These are phyloP conservation scores for Hypanus sabinus DNA, from an alignment of 2,113 vertebrate species.

Conservation along the genomic window DNA sequence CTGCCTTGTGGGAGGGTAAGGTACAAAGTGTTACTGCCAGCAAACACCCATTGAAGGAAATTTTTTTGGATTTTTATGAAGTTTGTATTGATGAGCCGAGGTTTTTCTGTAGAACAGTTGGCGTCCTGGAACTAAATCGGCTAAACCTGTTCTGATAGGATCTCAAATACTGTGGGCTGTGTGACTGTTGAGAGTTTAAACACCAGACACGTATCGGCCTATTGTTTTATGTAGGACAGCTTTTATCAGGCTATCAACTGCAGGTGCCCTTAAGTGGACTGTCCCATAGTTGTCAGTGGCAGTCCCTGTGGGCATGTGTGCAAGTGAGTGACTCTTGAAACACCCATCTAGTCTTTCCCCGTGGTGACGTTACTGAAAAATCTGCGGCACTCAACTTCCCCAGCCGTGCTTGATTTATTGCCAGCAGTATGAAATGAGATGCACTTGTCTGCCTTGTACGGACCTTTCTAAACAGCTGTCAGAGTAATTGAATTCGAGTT, in stretches of 20 bases:
- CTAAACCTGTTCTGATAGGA: neutral
- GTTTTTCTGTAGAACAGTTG: neutral
- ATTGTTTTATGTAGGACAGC: neutral
- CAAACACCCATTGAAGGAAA: too few species aligned
- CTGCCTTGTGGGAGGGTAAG: too few species aligned
- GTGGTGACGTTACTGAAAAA: neutral
- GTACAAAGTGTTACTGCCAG: neutral
- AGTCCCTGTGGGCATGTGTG: neutral
- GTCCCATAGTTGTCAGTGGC: neutral
- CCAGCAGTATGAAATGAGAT: neutral
- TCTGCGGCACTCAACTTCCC: neutral
- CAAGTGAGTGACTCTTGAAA: neutral
- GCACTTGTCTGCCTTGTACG: neutral
- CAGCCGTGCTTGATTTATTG: neutral
- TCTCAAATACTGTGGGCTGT: neutral
- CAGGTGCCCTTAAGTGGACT: neutral
- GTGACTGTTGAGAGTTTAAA: neutral
- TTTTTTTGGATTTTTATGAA: neutral
- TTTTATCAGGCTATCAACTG: neutral
- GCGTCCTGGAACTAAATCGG: too few species aligned
- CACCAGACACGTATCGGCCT: neutral
- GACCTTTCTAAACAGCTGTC: slow-evolving; percentile 29
- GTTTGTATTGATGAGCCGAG: neutral
- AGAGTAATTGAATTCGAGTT: neutral
- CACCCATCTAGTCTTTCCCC: too few species aligned